phyloP scores from a whole-genome alignment of 2,797 vertebrate species.

The Echiichthys vipera region DNA sequence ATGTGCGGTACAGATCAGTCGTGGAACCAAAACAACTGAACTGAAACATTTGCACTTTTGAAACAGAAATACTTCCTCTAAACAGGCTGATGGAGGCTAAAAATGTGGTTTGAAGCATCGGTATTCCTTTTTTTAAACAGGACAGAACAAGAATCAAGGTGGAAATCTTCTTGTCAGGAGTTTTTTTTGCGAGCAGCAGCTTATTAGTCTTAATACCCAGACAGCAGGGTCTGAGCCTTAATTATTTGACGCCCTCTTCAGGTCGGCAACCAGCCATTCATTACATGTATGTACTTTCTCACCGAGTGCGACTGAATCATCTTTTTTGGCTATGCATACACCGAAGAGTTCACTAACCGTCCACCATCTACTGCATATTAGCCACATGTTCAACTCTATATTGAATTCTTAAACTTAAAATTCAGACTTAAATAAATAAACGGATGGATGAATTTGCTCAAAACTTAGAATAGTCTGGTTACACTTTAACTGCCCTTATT shows the following conservation, averaged over 20 bases:
- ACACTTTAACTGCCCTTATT: background rate
- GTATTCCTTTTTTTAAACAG: slow-evolving; percentile 28
- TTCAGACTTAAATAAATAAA: background rate
- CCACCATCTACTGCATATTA: background rate
- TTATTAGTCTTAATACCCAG: slow-evolving; percentile 45
- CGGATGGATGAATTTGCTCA: background rate
- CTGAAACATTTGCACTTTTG: slow-evolving; percentile 46
- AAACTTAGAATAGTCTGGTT: background rate
- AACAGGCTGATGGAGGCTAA: slow-evolving; percentile 2
- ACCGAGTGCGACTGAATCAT: background rate
- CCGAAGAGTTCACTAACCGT: slow-evolving; percentile 3
- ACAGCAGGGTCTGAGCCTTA: slow-evolving; percentile 53
- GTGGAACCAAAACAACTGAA: slow-evolving; percentile 27
- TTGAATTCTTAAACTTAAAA: background rate
- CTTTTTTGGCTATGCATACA: background rate
- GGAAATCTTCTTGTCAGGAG: slow-evolving; percentile 1
- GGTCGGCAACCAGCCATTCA: slow-evolving; percentile 17
- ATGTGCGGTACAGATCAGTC: slow-evolving; percentile 23
- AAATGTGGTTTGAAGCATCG: slow-evolving; percentile 26
- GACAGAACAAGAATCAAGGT: background rate
- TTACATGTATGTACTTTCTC: slow-evolving; percentile 7
- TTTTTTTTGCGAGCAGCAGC: slow-evolving; percentile 20
- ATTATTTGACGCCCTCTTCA: slow-evolving; percentile 36
- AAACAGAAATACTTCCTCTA: slow-evolving; percentile 32
- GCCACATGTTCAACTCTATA: background rate